Evolutionary conservation across 2,888 invertebrate genomes (phyloP).

Genomic region (Drosophila meridionalis): DNA sequence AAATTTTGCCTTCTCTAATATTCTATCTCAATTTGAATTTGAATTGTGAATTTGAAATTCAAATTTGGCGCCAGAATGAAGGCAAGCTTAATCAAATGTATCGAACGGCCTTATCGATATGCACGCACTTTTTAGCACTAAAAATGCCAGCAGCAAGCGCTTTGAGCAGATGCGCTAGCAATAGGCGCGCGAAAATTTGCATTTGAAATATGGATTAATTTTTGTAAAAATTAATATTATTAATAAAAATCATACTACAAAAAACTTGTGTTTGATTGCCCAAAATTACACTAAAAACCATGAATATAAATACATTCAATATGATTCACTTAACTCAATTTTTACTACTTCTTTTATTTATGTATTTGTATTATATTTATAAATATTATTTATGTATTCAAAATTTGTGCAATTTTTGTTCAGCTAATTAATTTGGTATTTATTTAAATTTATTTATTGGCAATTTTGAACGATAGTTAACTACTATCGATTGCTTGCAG

Average conservation of each 20-base stretch:
- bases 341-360: not conserved
- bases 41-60: not conserved
- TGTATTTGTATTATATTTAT: not conserved
- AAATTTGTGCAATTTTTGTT: too few species aligned
- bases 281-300: too few species aligned
- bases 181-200: not conserved
- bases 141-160: conserved; percentile 8
- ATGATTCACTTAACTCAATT: not conserved
- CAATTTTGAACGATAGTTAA: not conserved
- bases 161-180: not conserved
- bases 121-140: not conserved
- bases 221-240: not conserved
- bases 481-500: not conserved
- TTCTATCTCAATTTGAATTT: not conserved
- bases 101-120: not conserved
- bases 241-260: not conserved
- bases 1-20: too few species aligned
- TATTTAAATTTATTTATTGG: too few species aligned
- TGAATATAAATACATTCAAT: too few species aligned
- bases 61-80: not conserved
- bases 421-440: not conserved
- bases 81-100: not conserved
- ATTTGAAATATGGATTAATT: not conserved
- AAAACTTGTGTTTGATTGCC: not conserved
- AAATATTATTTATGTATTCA: not conserved